Percentiles rank a stretch among this genome's conserved stretches.
Evolutionary conservation across 2,113 vertebrate genomes (phyloP).

Genomic region (Myotis lucifugus): DNA sequence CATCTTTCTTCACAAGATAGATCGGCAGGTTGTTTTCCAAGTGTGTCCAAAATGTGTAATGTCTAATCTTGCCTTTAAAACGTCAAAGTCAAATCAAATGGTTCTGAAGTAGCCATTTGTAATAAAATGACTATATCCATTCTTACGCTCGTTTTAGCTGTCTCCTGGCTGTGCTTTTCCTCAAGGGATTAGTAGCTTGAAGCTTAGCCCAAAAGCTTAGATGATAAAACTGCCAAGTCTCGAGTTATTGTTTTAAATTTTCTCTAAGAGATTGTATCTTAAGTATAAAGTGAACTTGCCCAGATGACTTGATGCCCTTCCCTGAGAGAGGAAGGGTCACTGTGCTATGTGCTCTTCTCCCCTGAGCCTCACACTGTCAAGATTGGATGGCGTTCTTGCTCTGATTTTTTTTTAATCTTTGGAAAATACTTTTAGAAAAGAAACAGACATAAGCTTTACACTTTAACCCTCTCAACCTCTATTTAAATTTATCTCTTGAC

Average conservation of each 20-base stretch:
- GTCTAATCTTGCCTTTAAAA: conserved; percentile 66
- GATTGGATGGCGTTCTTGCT: background rate
- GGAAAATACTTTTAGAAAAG: conserved; percentile 17
- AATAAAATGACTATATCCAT: conserved; percentile 56
- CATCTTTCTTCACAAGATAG: conserved; percentile 34
- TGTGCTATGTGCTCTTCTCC: background rate
- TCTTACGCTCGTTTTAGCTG: conserved; percentile 40
- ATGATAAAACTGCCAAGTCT: conserved; percentile 68
- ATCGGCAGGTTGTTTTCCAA: conserved; percentile 56
- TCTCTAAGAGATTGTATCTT: conserved; percentile 57
- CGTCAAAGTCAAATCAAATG: conserved; percentile 66
- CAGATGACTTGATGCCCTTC: background rate
- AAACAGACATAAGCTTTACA: background rate
- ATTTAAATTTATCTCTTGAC: background rate
- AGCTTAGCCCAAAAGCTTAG: conserved; percentile 57
- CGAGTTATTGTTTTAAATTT: conserved; percentile 75
- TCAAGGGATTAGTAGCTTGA: conserved; percentile 67
- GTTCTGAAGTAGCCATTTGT: conserved; percentile 40
- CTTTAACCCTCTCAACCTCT: background rate
- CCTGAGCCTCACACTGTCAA: background rate
- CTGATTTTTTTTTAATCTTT: conserved; percentile 37
- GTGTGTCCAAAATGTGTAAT: conserved; percentile 57
- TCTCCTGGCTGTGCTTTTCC: conserved; percentile 61
- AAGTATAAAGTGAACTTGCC: conserved; percentile 2
- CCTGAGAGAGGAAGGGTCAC: background rate